phyloP scores from a whole-genome alignment of 2,797 vertebrate genomes.

The Macrochelys suwanniensis region DNA sequence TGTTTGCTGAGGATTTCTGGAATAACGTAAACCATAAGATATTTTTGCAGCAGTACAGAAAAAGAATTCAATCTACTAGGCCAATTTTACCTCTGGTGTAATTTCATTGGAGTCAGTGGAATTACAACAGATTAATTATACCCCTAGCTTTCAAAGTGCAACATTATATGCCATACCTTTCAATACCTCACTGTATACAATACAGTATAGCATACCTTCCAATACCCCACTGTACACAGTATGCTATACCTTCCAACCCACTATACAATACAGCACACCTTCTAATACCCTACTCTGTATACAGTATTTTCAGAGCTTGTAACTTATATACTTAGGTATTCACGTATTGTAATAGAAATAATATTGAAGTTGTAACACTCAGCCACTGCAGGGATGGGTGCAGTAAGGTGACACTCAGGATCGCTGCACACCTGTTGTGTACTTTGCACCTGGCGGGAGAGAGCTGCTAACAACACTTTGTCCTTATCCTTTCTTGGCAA shows the following conservation, averaged over 20 bases:
- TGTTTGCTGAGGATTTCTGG: not conserved
- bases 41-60: accelerated
- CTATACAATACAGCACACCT: not conserved
- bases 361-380: accelerated
- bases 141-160: accelerated
- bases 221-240: too few species aligned
- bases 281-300: not conserved
- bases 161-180: not conserved
- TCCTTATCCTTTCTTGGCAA: not conserved
- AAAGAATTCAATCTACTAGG: not conserved
- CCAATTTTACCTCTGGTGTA: accelerated
- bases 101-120: accelerated
- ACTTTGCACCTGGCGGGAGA: not conserved
- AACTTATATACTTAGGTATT: not conserved
- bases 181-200: too few species aligned
- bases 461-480: not conserved
- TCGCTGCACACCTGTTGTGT: not conserved
- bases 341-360: accelerated
- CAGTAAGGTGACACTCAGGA: not conserved
- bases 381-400: not conserved
- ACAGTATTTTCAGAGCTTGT: accelerated
- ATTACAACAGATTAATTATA: not conserved
- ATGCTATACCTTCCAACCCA: not conserved
- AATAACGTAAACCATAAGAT: accelerated
- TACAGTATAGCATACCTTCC: too few species aligned